These are phyloP conservation scores for Tragelaphus scriptus DNA, from an alignment of 2,113 vertebrate species.

Conservation along the genomic window DNA sequence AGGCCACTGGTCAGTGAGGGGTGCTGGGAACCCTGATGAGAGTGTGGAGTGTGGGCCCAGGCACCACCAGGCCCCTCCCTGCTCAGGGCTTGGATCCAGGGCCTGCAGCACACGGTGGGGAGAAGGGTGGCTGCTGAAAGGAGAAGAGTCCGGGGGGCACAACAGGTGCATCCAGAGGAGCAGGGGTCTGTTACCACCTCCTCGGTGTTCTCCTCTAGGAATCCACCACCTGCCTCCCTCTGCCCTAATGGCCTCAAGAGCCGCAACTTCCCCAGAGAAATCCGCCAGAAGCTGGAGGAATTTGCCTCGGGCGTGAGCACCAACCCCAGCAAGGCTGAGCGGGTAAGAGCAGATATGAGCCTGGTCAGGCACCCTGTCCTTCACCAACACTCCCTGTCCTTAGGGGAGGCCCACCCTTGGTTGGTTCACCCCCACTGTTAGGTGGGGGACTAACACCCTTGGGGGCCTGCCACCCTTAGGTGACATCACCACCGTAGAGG, in stretches of 20 bases:
- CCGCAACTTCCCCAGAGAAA: constrained; percentile 61
- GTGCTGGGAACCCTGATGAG: not conserved
- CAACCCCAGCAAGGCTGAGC: constrained; percentile 70
- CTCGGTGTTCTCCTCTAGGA: constrained; percentile 50
- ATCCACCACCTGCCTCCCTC: constrained; percentile 75
- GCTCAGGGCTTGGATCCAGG: not conserved
- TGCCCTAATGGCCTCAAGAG: constrained; percentile 73
- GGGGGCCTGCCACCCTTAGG: not conserved
- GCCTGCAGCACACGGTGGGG: not conserved
- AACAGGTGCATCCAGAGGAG: not conserved
- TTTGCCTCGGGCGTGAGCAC: constrained; percentile 70
- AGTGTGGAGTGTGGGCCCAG: not conserved
- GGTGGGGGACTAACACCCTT: not conserved
- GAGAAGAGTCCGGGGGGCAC: not conserved
- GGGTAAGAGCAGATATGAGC: constrained; percentile 51
- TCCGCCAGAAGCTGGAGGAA: constrained; percentile 53
- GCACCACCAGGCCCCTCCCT: not conserved
- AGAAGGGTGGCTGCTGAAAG: not conserved
- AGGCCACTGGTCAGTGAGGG: not conserved
- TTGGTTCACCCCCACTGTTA: not conserved
- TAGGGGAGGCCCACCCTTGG: not conserved
- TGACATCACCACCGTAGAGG: not conserved
- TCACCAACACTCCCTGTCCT: not conserved
- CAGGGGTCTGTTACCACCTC: not conserved
- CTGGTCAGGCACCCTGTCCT: not conserved